These are phyloP conservation scores for Eristalis tenax DNA, from an alignment of 2,888 invertebrate species.

Conservation along the genomic window DNA sequence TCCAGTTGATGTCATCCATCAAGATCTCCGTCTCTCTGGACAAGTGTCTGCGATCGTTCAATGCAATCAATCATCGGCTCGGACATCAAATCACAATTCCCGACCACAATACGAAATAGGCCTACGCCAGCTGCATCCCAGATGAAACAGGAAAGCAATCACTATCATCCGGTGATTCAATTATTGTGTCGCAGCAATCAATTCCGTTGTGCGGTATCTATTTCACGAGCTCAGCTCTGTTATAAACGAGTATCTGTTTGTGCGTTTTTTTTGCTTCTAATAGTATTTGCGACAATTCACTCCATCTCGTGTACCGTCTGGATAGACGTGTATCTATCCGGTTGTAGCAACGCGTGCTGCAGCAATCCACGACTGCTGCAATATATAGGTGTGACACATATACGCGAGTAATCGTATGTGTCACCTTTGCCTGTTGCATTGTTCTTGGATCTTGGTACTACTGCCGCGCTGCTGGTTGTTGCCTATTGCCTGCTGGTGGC, in stretches of 20 bases:
- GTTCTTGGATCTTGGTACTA: neutral
- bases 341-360: conserved; percentile 1
- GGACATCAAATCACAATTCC: neutral
- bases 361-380: conserved; percentile 30
- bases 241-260: neutral
- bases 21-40: neutral
- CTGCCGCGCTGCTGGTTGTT: neutral
- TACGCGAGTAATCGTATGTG: conserved; percentile 12
- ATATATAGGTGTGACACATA: conserved; percentile 58
- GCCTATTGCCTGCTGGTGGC: neutral
- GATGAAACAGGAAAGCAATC: neutral
- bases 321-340: neutral
- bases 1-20: neutral
- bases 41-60: neutral
- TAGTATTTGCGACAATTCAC: conserved; percentile 7
- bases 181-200: conserved; percentile 60
- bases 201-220: conserved; percentile 47
- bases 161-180: conserved; percentile 64
- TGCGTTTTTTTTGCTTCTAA: conserved; percentile 15
- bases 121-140: conserved; percentile 26
- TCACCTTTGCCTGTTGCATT: conserved; percentile 33
- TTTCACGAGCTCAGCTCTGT: conserved; percentile 16
- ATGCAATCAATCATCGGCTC: neutral
- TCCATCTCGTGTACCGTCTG: neutral
- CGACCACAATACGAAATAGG: conserved; percentile 24